Percentiles rank a stretch among this genome's conserved stretches.
Conservation (phyloP, 2,113 vertebrate species). For the Callorhinus ursinus region DNA sequence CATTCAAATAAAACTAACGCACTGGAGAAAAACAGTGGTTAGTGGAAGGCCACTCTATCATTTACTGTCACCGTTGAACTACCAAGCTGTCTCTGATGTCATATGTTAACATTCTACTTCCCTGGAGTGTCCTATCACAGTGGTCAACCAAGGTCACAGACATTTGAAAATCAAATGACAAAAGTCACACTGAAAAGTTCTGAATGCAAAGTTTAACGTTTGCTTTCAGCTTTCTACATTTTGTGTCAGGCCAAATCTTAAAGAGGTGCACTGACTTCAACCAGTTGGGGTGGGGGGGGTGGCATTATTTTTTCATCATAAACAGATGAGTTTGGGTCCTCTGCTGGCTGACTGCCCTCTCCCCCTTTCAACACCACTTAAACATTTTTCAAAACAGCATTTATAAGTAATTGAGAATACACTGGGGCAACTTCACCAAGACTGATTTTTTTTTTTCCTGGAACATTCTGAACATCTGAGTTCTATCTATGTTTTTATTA, state of each 20-base stretch:
- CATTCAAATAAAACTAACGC: conserved; percentile 62
- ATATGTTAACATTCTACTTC: background rate
- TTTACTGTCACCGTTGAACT: conserved; percentile 14
- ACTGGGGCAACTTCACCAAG: conserved; percentile 36
- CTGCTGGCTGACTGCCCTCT: conserved; percentile 33
- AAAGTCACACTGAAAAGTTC: conserved; percentile 1
- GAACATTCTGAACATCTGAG: conserved; percentile 58
- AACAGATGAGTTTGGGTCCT: conserved; percentile 54
- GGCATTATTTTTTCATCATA: conserved; percentile 50
- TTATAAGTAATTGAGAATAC: conserved; percentile 59
- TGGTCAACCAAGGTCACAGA: background rate
- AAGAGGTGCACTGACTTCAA: background rate
- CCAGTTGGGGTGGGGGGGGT: background rate
- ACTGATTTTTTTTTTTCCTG: background rate
- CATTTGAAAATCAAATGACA: conserved; percentile 1
- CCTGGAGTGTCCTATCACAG: background rate
- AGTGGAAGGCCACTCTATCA: background rate
- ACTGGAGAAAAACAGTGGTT: background rate
- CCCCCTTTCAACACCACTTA: conserved; percentile 57
- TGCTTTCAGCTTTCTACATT: background rate
- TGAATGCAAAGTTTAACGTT: background rate
- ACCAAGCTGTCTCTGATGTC: background rate
- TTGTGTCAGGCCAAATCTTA: background rate
- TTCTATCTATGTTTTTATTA: conserved; percentile 55
- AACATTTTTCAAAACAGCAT: background rate